Base-by-base conservation (phyloP, 2,113 vertebrate genomes). In the Upupa epops region DNA sequence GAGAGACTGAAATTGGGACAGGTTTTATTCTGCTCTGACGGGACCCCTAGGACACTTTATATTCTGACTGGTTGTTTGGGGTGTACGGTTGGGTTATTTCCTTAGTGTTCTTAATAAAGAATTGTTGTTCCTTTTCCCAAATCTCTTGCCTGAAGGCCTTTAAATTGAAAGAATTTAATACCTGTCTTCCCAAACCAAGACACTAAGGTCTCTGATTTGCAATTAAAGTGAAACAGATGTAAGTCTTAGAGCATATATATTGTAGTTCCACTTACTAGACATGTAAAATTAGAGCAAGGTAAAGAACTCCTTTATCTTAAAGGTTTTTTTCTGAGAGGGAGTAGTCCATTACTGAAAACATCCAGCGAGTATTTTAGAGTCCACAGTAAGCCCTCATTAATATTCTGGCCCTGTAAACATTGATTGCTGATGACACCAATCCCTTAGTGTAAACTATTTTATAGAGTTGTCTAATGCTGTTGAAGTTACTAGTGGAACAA, bases 401-500 rank as follows among this genome's bases (percentile, higher is more conserved):
- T 86, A 92, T 88, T 92, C 71, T 79, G 61, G 8, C 8, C 34
- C 46, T 65, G 42, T 65, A 56, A 92, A 63, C 17, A 12, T 45
- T 82, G 59, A 90, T 64, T 76, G 74, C 45, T 88, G 74, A 69
- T 88, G 92, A 86, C 83, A 89, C 40, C 34, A 88, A 59, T 87
- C 48, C 89, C 71, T 86, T 85, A 61, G 64, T 52, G 55, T 84
- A 93, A 88, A 13, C n/a, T 56, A 52, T 56, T 83, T 94, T 95
- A 96, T 84, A 69, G 70, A 94, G 59, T 55, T 72, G n/a, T 89
- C 45, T 69, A 78, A 79, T 86, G 80, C 71, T 93, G 92, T 68
- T 94, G 88, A 93, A 77, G 89, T 93, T 86, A 88, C 73, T 93
- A 86, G 51, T 56, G 88, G 82, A 96, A 92, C 72, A 88, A 84